Percentiles rank a stretch among this genome's conserved stretches.
Evolutionary conservation across 2,888 invertebrate genomes (phyloP).

Genomic region (Stenotaenia linearis): DNA sequence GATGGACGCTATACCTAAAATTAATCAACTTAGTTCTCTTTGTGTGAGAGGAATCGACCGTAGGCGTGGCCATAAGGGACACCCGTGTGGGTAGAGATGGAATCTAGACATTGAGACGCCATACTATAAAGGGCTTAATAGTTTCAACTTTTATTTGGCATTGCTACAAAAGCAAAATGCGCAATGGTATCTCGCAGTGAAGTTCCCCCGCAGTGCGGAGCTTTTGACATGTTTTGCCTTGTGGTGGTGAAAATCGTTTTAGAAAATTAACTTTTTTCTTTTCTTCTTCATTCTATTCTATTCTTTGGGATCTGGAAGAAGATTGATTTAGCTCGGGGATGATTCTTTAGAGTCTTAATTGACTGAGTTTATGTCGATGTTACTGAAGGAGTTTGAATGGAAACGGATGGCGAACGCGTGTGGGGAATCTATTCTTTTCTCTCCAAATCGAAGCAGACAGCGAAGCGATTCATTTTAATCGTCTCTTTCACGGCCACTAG

Average conservation of each 20-base stretch:
- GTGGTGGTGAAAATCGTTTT: slow-evolving; percentile 17
- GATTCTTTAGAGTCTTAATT: slow-evolving; percentile 26
- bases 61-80: slow-evolving; percentile 15
- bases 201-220: slow-evolving; percentile 13
- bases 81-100: background rate
- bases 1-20: background rate
- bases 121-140: background rate
- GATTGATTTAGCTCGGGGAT: slow-evolving; percentile 23
- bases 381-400: background rate
- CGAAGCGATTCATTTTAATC: slow-evolving; percentile 26
- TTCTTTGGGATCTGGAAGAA: background rate
- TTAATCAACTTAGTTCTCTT: slow-evolving; percentile 3
- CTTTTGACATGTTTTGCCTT: slow-evolving; percentile 15
- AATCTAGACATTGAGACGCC: slow-evolving; percentile 10
- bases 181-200: background rate
- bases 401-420: slow-evolving; percentile 11
- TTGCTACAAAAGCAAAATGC: background rate
- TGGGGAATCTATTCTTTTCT: slow-evolving; percentile 20
- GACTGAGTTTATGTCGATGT: slow-evolving; percentile 26
- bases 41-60: background rate
- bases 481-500: slow-evolving; percentile 20
- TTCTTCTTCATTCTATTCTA: background rate
- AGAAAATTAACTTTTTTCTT: slow-evolving; percentile 14
- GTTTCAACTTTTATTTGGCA: background rate
- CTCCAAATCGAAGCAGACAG: slow-evolving; percentile 18